Conservation (phyloP, 2,797 vertebrate genomes). For the Pristis pectinata region DNA sequence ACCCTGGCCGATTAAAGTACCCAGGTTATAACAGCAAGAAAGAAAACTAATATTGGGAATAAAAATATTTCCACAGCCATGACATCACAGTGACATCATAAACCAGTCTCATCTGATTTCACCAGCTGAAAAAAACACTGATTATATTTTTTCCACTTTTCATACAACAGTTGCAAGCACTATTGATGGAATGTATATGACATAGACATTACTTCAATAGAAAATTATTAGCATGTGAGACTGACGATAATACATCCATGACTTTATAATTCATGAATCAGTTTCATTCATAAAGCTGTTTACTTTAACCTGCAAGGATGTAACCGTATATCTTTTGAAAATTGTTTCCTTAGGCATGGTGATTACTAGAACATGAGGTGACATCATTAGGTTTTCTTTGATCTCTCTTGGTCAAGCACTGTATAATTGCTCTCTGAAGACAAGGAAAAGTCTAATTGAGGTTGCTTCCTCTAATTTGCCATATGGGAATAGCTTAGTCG, state of each 20-base stretch:
- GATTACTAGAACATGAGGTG: background rate
- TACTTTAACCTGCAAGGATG: background rate
- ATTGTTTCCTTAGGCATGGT: background rate
- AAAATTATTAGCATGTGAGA: background rate
- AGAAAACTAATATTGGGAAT: conserved; percentile 1
- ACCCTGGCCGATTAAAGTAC: background rate
- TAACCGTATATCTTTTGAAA: background rate
- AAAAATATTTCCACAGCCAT: conserved; percentile 3
- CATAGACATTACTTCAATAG: background rate
- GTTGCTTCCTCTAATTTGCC: no score
- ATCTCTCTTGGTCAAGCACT: no score
- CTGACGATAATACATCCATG: background rate
- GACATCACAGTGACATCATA: conserved; percentile 26
- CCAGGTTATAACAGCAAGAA: background rate
- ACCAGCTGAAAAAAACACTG: background rate
- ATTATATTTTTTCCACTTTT: background rate
- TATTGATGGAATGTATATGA: background rate
- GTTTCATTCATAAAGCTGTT: background rate
- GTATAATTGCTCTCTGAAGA: no score
- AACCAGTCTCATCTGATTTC: conserved; percentile 5
- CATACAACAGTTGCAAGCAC: background rate
- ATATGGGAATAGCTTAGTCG: no score
- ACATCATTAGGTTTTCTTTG: background rate
- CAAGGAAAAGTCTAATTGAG: no score
- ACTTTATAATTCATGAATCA: background rate